Evolutionary conservation across 1,140 invertebrate genomes (phyloP), one percentile per base, ranked within the genome.

Genomic region (Papilio machaon): DNA sequence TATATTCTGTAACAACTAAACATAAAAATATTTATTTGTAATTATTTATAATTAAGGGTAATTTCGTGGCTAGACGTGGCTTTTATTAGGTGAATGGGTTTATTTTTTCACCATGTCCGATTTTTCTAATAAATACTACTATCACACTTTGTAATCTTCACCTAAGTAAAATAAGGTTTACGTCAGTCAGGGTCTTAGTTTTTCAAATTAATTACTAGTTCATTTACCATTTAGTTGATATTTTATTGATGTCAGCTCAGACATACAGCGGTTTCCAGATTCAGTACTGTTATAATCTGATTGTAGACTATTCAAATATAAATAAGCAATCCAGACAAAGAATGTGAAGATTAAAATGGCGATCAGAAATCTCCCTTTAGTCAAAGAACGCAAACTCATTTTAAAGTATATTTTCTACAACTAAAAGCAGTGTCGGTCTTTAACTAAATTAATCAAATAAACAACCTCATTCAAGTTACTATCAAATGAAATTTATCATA

Each of bases 1-100:
- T 94, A 70, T 94, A 94, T 80, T 92, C 91, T 1, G 91, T 94
- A 7, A 94, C 90, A 60, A 91, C 92, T 13, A 74, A 47, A 73
- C 15, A 76, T 9, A 52, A 54, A 30, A 76, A 54, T 35, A 54
- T 54, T 76, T 4, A 76, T 19, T 30, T 17, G 47, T 6, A 38
- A 73, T 35, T 43, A 46, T 73, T 35, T 43, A 30, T 30, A 30
- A 30, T 30, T 30, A 30, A 30, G 23, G 23, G 23, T 30, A 2
- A 30, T 30, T 30, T 30, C 23, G 23, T 30, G 23, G 23, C 23
- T 30, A 30, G 23, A 30, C n/a, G n/a, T n/a, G n/a, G n/a, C n/a
- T n/a, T n/a, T n/a, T n/a, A n/a, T n/a, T n/a, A n/a, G n/a, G n/a
- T n/a, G n/a, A n/a, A n/a, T n/a, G n/a, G n/a, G n/a, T n/a, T 38